Evolutionary conservation across 2,797 vertebrate species (phyloP).

Genomic region (Uromys caudimaculatus): DNA sequence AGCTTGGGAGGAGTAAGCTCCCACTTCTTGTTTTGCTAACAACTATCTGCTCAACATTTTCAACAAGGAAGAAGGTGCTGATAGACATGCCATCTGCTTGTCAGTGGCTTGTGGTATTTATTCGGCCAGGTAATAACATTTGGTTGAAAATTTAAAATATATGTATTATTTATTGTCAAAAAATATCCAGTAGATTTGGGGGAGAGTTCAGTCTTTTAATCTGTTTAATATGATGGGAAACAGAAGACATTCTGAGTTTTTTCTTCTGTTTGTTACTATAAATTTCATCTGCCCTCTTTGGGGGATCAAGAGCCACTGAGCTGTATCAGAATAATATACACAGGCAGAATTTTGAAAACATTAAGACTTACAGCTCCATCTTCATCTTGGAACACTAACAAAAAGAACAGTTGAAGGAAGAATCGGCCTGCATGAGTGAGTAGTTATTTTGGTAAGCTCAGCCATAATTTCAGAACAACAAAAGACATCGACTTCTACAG

Average conservation of each 20-base stretch:
- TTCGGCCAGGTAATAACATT: background rate
- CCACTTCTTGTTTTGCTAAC: background rate
- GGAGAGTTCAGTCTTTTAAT: background rate
- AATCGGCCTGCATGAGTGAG: background rate
- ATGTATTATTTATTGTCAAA: background rate
- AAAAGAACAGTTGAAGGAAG: background rate
- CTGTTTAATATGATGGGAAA: background rate
- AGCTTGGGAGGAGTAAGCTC: rapidly evolving
- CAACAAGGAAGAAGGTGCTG: background rate
- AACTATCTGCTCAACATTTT: background rate
- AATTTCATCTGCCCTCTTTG: background rate
- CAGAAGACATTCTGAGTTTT: background rate
- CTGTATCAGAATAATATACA: background rate
- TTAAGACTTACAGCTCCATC: background rate
- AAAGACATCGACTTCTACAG: background rate
- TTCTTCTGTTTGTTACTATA: background rate
- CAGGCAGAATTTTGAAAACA: background rate
- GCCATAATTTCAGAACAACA: background rate
- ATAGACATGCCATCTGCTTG: background rate
- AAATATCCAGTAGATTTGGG: background rate
- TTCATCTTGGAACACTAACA: background rate
- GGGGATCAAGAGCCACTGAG: background rate
- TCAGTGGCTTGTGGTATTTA: background rate
- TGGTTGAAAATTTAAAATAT: background rate
- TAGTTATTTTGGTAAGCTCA: background rate